A percentile compares a stretch with the other conserved stretches of the same genome.
phyloP scores from a whole-genome alignment of 2,113 vertebrate species.

The Callionymus lyra region DNA sequence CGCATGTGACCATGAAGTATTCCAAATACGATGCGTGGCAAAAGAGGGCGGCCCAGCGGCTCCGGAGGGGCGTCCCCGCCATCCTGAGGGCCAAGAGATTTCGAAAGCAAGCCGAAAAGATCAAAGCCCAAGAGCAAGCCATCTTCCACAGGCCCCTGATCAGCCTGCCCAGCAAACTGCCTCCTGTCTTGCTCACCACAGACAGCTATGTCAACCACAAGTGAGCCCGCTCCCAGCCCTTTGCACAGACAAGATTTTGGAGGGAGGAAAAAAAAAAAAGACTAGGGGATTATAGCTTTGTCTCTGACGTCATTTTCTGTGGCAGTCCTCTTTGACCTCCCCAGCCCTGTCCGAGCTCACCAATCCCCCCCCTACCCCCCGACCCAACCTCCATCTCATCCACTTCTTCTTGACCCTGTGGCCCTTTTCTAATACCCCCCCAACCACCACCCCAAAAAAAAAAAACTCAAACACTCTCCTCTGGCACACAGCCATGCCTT shows the following conservation, averaged over 20 bases:
- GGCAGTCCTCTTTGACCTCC: constrained; percentile 72
- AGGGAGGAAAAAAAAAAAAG: constrained; percentile 67
- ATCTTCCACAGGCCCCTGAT: constrained; percentile 77
- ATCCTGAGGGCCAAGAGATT: constrained; percentile 76
- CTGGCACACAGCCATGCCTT: constrained; percentile 63
- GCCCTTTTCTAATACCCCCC: constrained; percentile 40
- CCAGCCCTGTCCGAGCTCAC: constrained; percentile 53
- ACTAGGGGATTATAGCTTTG: constrained; percentile 76
- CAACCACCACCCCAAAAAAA: constrained; percentile 22
- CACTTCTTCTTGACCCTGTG: constrained; percentile 56
- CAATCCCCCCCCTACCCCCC: constrained; percentile 32
- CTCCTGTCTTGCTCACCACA: constrained; percentile 65
- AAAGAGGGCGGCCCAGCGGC: constrained; percentile 78
- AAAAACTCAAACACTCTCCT: constrained; percentile 34
- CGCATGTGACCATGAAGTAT: constrained; percentile 73
- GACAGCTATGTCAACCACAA: constrained; percentile 75
- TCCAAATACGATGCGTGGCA: constrained; percentile 84
- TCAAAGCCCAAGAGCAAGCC: constrained; percentile 73
- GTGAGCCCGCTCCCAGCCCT: constrained; percentile 70
- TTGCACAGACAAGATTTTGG: constrained; percentile 75
- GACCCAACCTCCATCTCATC: constrained; percentile 37
- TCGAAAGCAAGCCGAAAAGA: constrained; percentile 74
- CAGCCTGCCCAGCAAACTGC: constrained; percentile 79
- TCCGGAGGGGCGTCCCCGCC: constrained; percentile 76
- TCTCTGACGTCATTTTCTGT: constrained; percentile 73